Base-by-base conservation (phyloP, 2,888 invertebrate species). In the Drosophila phalerata region DNA sequence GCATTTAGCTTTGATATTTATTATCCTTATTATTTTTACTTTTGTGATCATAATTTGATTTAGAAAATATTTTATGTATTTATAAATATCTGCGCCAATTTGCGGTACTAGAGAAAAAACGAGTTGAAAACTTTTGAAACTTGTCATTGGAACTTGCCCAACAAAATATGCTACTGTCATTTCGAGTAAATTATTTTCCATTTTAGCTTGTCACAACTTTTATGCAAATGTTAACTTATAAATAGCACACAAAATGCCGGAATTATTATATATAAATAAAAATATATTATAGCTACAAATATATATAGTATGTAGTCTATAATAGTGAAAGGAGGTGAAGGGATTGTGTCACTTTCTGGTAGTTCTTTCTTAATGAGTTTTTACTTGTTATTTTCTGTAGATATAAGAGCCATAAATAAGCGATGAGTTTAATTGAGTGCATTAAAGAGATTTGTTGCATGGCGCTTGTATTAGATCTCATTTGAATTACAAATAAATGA, bases 121-220 rank as follows among this genome's bases (percentile, higher is more conserved):
- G 15, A 15, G 15, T 10, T 43, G 13, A 45, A 49, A 66, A 64
- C 52, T 52, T 79, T 73, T 45, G 25, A 51, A 65, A 56, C 25
- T 48, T 67, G 25, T 37, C 48, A 38, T 34, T 37, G 28, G 19
- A 53, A 55, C 43, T 47, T 22, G 8, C 19, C 25, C 17, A 28
- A 34, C 34, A 43, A 53, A 63, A 51, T 52, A 49, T 70, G 65
- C 56, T 67, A 66, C 64, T 73, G 51, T 56, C 64, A 69, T 70
- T 65, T 65, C 38, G 57, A 37, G 52, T 45, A 69, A 69, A 69
- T 80, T 71, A 79, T 80, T 82, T 73, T 77, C 45, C 55, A 76
- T 76, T 78, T 65, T 25, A 62, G 62, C 64, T 69, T 79, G 79
- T 81, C 84, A 81, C 61, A 79, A 81, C 74, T 81, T 81, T 71